Evolutionary conservation across 2,888 invertebrate genomes (phyloP).

Genomic region (Drosophila stalkeri): DNA sequence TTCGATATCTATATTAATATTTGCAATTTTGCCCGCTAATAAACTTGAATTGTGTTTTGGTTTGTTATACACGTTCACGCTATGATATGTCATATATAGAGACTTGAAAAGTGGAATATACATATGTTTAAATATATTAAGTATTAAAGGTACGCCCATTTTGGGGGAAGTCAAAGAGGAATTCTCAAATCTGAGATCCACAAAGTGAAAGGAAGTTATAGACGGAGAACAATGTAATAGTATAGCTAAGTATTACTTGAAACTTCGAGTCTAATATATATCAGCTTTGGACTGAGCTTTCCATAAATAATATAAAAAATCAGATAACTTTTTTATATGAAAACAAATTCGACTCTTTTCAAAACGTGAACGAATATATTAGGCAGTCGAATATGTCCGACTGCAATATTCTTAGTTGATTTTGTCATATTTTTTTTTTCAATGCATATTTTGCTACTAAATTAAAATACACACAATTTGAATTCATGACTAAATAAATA

Average conservation of each 20-base stretch:
- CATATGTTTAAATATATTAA: no score
- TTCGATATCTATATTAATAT: conserved; percentile 18
- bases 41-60: conserved; percentile 64
- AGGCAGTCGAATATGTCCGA: background rate
- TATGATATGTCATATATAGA: background rate
- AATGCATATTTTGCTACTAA: conserved; percentile 42
- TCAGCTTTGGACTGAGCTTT: no score
- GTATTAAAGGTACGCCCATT: background rate
- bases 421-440: conserved; percentile 42
- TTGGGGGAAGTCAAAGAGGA: background rate
- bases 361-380: background rate
- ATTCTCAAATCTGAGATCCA: background rate
- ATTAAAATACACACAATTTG: conserved; percentile 24
- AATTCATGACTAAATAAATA: conserved; percentile 34
- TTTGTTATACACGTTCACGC: conserved; percentile 1
- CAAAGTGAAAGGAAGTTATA: background rate
- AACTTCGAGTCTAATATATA: no score
- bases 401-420: background rate
- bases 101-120: background rate
- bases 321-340: background rate
- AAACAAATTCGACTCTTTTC: no score
- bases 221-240: no score
- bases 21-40: conserved; percentile 24
- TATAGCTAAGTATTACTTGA: no score
- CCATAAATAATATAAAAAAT: background rate